A percentile compares a stretch with the other conserved stretches of the same genome.
phyloP scores from a whole-genome alignment of 2,888 invertebrate species.

The Apotomis turbidana region DNA sequence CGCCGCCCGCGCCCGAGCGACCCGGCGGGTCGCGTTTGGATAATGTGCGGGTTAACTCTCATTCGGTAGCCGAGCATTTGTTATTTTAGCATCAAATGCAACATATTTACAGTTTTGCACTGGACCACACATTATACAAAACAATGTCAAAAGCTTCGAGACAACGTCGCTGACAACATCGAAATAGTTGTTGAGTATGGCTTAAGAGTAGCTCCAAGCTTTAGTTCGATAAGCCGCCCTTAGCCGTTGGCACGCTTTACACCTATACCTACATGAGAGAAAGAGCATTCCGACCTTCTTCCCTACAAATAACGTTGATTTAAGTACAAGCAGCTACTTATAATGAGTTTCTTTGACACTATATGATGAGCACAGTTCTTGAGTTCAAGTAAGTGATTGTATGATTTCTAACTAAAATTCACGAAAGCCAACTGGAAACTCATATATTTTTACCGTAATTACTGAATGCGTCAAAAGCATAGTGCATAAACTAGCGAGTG shows the following conservation, averaged over 20 bases:
- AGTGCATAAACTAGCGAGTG: constrained; percentile 28
- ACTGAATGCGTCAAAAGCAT: constrained; percentile 27
- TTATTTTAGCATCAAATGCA: constrained; percentile 14
- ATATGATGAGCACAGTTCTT: background rate
- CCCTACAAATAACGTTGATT: background rate
- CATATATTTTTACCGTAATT: background rate
- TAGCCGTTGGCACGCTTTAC: constrained; percentile 10
- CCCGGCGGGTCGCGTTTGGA: constrained; percentile 16
- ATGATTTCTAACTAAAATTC: constrained; percentile 1
- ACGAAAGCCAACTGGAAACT: background rate
- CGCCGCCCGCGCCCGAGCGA: constrained; percentile 38
- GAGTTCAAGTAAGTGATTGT: background rate
- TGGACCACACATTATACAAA: constrained; percentile 33
- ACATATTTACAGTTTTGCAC: constrained; percentile 20
- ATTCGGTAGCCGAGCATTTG: background rate
- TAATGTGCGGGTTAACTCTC: constrained; percentile 16
- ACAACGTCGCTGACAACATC: constrained; percentile 31
- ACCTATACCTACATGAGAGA: constrained; percentile 29
- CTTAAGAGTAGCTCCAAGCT: constrained; percentile 25
- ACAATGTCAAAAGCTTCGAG: constrained; percentile 34
- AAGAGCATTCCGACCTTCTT: constrained; percentile 37
- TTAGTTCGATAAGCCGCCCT: constrained; percentile 24
- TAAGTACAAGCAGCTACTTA: background rate
- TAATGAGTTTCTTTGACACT: background rate
- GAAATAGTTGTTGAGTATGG: constrained; percentile 11